These are phyloP conservation scores for Leptodactylus fallax DNA, from an alignment of 2,797 vertebrate genomes.

Conservation along the genomic window DNA sequence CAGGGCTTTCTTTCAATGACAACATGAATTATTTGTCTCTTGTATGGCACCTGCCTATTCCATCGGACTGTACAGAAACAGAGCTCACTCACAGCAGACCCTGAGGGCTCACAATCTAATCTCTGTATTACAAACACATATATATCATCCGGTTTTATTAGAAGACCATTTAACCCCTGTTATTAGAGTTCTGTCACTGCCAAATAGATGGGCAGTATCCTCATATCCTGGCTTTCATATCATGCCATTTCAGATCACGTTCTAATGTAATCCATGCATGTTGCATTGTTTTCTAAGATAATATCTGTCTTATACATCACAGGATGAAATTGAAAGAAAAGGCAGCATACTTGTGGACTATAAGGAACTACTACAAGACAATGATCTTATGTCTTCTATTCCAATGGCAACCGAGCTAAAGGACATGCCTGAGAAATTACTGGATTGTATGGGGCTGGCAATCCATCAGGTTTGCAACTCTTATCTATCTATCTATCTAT, in stretches of 20 bases:
- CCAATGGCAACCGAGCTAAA: constrained; percentile 82
- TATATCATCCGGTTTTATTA: no score
- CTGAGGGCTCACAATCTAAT: no score
- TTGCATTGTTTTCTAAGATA: neutral
- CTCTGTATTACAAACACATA: no score
- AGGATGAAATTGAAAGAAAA: constrained; percentile 98
- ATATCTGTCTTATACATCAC: constrained; percentile 59
- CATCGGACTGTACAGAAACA: no score
- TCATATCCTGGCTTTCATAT: neutral
- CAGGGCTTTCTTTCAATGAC: no score
- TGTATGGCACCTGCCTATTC: no score
- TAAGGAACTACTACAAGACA: constrained; percentile 82
- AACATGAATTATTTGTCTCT: no score
- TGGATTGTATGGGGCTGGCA: constrained; percentile 91
- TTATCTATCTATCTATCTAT: neutral
- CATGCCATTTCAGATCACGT: neutral
- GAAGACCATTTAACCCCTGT: no score
- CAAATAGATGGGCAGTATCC: neutral
- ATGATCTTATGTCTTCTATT: constrained; percentile 72
- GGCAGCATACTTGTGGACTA: constrained; percentile 96
- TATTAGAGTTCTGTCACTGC: neutral
- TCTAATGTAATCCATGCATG: no score
- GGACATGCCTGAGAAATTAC: constrained; percentile 88
- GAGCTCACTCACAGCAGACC: no score
- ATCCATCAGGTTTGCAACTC: constrained; percentile 87